phyloP scores from a whole-genome alignment of 2,797 vertebrate genomes.

The Linurgus olivaceus region DNA sequence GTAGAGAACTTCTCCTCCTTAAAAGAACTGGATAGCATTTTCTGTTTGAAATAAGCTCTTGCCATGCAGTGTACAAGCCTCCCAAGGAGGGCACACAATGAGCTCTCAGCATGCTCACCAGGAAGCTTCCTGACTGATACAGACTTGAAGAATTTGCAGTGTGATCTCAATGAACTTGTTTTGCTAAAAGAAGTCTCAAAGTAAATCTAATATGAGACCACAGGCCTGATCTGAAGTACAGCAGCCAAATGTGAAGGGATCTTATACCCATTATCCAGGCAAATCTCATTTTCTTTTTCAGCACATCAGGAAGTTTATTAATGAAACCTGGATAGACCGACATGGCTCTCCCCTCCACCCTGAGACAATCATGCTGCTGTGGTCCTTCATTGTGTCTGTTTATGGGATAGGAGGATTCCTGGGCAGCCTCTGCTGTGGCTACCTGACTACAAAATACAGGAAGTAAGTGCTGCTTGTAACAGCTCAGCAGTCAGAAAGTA shows the following conservation, averaged over 20 bases:
- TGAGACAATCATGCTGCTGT: slow-evolving; percentile 83
- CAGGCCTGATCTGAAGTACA: background rate
- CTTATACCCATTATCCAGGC: background rate
- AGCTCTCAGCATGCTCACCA: background rate
- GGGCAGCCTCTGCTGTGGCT: slow-evolving; percentile 86
- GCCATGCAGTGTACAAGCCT: background rate
- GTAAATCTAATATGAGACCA: background rate
- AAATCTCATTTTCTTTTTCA: slow-evolving; percentile 34
- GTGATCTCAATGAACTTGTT: background rate
- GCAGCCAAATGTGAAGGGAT: background rate
- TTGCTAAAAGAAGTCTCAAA: background rate
- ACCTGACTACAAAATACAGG: slow-evolving; percentile 86
- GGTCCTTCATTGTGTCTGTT: slow-evolving; percentile 90
- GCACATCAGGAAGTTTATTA: slow-evolving; percentile 89
- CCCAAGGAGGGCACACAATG: background rate
- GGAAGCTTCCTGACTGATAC: background rate
- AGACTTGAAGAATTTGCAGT: background rate
- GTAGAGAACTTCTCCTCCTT: background rate
- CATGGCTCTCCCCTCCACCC: slow-evolving; percentile 78
- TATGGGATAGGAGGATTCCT: slow-evolving; percentile 88
- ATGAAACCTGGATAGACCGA: slow-evolving; percentile 84
- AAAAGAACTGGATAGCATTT: background rate
- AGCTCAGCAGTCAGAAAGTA: background rate
- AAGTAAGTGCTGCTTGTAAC: slow-evolving; percentile 77
- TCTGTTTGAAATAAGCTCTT: background rate